Conservation (phyloP, 2,888 invertebrate genomes). For the Hirtodrosophila histrioides region DNA sequence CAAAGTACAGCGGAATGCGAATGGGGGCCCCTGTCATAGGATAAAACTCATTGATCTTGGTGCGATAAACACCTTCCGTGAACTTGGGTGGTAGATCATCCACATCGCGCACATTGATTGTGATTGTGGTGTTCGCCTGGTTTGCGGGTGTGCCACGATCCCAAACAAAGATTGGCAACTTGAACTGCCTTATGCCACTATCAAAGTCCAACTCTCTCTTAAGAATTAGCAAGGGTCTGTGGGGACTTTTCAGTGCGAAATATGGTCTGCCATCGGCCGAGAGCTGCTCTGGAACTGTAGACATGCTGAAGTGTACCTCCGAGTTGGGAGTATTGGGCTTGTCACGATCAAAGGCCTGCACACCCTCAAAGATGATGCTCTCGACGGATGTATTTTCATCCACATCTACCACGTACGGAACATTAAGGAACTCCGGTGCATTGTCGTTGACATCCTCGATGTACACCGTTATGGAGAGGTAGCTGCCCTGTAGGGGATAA, state of each 20-base stretch:
- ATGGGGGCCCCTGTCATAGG: constrained; percentile 90
- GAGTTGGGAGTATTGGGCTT: constrained; percentile 95
- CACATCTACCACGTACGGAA: constrained; percentile 91
- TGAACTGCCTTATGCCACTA: constrained; percentile 90
- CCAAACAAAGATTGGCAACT: constrained; percentile 90
- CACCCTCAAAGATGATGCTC: constrained; percentile 91
- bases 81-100: constrained; percentile 94
- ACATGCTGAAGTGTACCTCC: constrained; percentile 92
- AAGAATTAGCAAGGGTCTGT: constrained; percentile 90
- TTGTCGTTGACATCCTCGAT: constrained; percentile 95
- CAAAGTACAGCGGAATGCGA: constrained; percentile 89
- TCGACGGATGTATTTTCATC: constrained; percentile 92
- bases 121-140: constrained; percentile 89
- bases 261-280: constrained; percentile 83
- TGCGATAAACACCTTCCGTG: constrained; percentile 91
- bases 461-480: constrained; percentile 93
- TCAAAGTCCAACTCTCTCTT: constrained; percentile 92
- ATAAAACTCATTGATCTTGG: constrained; percentile 92
- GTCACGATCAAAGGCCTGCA: constrained; percentile 92
- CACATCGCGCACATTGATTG: constrained; percentile 90
- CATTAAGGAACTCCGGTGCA: constrained; percentile 90
- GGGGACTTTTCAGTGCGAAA: constrained; percentile 92
- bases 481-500: constrained; percentile 88
- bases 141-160: constrained; percentile 92
- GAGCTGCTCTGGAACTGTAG: constrained; percentile 85